Base-by-base conservation (phyloP, 2,797 vertebrate species). In the Garrulus glandarius region DNA sequence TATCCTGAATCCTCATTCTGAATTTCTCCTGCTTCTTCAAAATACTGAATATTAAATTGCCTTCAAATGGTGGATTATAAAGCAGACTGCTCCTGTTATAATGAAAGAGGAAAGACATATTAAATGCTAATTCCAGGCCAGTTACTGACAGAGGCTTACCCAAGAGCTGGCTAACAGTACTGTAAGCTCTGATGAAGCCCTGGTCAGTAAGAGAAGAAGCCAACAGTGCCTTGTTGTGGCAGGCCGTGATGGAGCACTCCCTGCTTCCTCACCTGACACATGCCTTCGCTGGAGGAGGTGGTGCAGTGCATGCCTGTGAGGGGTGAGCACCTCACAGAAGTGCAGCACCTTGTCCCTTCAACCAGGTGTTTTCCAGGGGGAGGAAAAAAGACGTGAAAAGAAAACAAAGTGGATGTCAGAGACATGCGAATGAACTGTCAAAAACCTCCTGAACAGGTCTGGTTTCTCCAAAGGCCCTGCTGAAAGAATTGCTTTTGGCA, bases 1-100 rank as follows among this genome's bases (percentile, higher is more conserved):
- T 72, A 67, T 84, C 89, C 78, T 68, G 68, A 87, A 79, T 65
- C 74, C 56, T 94, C 4, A 0, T 46, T 55, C 70, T 79, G 80
- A 86, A 91, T 89, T 89, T 93, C 69, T 85, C 53, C 55, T 1
- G 1, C 72, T 93, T 92, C 67, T 93, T 94, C 80, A 87, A 93
- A 96, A 87, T 87, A 92, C 30, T 69, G 83, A 92, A 86, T 86
- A 95, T 93, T 93, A 89, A 80, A 92, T 81, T 89, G 60, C 55
- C 63, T 89, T 95, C 1, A 1, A 76, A 67, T 72, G 10, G 15
- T 43, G 59, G 55, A 59, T 95, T 95, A 88, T 65, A 56, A 91
- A 88, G 55, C 53, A 78, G 79, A 39, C 69, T 29, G 47, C 44
- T 88, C 41, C 63, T 22, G 7, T 76, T 92, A 49, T 11, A 88